These are phyloP conservation scores for Cromileptes altivelis DNA, from an alignment of 2,113 vertebrate species.

Conservation along the genomic window DNA sequence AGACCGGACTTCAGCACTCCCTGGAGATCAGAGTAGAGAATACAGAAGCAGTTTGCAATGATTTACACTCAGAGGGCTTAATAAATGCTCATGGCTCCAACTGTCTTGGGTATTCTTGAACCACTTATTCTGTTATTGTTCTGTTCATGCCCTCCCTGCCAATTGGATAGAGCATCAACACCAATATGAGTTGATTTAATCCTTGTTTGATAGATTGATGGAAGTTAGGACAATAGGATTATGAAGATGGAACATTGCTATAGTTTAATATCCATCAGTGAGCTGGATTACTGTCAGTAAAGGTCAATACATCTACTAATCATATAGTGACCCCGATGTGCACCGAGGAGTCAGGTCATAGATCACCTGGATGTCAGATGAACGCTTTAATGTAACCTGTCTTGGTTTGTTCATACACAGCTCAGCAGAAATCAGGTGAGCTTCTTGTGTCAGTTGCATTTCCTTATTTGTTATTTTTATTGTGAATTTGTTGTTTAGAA, in stretches of 20 bases:
- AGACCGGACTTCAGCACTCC: conserved; percentile 53
- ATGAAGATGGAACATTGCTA: conserved; percentile 53
- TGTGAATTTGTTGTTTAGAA: not conserved
- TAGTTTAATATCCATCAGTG: conserved; percentile 57
- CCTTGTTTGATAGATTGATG: conserved; percentile 57
- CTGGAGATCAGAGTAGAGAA: conserved; percentile 43
- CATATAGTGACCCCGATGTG: conserved; percentile 39
- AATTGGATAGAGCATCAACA: not conserved
- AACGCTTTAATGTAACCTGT: not conserved
- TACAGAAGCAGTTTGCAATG: conserved; percentile 48
- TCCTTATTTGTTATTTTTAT: not conserved
- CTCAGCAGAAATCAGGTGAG: no score
- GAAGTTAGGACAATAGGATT: conserved; percentile 43
- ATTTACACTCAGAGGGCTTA: conserved; percentile 41
- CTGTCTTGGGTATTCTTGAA: conserved; percentile 17
- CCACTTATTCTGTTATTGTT: conserved; percentile 36
- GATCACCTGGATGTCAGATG: conserved; percentile 33
- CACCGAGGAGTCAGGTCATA: conserved; percentile 13
- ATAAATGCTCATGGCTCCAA: conserved; percentile 38
- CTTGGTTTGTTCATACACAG: not conserved
- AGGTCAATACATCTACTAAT: conserved; percentile 67
- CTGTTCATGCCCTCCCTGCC: conserved; percentile 4
- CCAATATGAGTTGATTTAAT: conserved; percentile 12
- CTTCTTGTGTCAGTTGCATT: not conserved
- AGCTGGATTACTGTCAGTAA: conserved; percentile 66